Percentiles rank a stretch among this genome's conserved stretches.
Evolutionary conservation across 30 jellyfish, hydroid and myxozoan species (phyloP).

Genomic region (Rhopilema esculentum): DNA sequence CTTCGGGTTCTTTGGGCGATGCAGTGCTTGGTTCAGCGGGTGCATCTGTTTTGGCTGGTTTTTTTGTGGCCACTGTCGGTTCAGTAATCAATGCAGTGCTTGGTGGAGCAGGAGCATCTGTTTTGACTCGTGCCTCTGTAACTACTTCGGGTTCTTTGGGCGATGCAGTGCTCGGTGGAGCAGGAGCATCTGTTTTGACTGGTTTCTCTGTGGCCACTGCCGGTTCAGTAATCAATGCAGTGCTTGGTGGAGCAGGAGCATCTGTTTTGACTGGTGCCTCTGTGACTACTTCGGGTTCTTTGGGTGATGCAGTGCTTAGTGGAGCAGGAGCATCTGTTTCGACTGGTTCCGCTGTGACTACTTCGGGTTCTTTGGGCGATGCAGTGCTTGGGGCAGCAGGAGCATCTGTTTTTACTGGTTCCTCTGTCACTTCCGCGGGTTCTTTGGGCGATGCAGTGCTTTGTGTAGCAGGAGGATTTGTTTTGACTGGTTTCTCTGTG

Average conservation of each 20-base stretch:
- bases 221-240: conserved; percentile 7
- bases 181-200: too few relatives aligned
- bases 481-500: too few relatives aligned
- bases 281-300: background rate
- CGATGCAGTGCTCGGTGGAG: too few relatives aligned
- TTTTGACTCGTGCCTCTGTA: background rate
- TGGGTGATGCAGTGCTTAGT: conserved; percentile 15
- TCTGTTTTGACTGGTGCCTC: conserved; percentile 6
- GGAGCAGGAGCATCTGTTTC: background rate
- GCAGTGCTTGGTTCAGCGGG: background rate
- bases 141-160: conserved; percentile 5
- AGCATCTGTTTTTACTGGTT: too few relatives aligned
- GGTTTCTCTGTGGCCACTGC: conserved; percentile 19
- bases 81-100: conserved; percentile 1
- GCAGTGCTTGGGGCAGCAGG: too few relatives aligned
- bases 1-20: background rate
- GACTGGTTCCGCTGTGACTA: background rate
- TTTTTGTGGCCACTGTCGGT: background rate
- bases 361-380: too few relatives aligned
- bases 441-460: too few relatives aligned
- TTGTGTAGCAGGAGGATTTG: too few relatives aligned
- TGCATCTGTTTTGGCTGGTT: background rate
- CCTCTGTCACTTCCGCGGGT: too few relatives aligned
- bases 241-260: conserved; percentile 19
- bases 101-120: conserved; percentile 26